phyloP scores from a whole-genome alignment of 1,140 invertebrate species.

The Penaeus indicus region DNA sequence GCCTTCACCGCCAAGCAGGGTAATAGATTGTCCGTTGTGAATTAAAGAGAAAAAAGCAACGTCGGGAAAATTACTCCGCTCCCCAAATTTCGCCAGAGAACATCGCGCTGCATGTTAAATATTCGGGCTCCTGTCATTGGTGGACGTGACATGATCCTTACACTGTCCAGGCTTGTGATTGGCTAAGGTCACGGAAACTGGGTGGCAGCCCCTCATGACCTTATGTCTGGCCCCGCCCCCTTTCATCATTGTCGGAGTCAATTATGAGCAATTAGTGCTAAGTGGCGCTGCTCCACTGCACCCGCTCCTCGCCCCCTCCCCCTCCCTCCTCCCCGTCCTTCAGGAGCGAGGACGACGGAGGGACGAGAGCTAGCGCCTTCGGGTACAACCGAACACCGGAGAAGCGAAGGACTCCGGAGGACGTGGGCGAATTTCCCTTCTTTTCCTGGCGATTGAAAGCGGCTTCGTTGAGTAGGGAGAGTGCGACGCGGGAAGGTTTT shows the following conservation, averaged over 20 bases:
- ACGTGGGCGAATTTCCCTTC: too few species aligned
- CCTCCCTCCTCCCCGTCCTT: not conserved
- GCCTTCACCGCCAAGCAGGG: too few species aligned
- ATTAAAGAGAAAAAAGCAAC: too few species aligned
- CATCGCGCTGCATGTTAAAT: constrained; percentile 33
- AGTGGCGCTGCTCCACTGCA: constrained; percentile 6
- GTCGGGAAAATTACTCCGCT: not conserved
- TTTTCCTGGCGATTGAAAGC: too few species aligned
- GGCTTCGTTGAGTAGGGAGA: too few species aligned
- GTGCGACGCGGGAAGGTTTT: too few species aligned
- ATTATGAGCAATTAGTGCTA: constrained; percentile 39
- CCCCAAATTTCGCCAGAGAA: constrained; percentile 23
- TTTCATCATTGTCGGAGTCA: constrained; percentile 24
- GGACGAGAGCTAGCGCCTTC: too few species aligned
- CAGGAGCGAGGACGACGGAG: too few species aligned
- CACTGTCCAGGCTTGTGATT: constrained; percentile 14
- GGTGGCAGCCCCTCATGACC: constrained; percentile 6
- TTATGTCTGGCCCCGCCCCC: constrained; percentile 16
- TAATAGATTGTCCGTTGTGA: too few species aligned
- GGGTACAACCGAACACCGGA: too few species aligned
- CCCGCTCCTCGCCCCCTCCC: not conserved
- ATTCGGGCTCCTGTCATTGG: constrained; percentile 39
- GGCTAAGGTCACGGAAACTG: constrained; percentile 46
- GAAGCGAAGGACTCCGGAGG: too few species aligned
- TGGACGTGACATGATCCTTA: constrained; percentile 45